These are phyloP conservation scores for Dynastes maya DNA, from an alignment of 2,888 invertebrate species.

Conservation along the genomic window DNA sequence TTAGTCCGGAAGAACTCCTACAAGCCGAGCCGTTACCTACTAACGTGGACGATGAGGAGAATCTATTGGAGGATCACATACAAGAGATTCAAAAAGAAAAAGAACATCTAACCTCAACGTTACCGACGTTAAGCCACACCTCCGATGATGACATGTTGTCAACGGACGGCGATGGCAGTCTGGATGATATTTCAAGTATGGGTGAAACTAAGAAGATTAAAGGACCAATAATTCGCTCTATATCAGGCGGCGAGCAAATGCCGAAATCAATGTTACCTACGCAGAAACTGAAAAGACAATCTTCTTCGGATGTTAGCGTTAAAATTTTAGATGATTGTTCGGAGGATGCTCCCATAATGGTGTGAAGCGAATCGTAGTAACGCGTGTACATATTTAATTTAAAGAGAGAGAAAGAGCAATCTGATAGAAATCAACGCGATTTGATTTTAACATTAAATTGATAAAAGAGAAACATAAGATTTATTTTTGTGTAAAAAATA, in stretches of 20 bases:
- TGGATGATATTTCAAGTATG: conserved; percentile 74
- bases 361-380: conserved; percentile 60
- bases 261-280: conserved; percentile 57
- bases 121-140: conserved; percentile 86
- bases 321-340: conserved; percentile 67
- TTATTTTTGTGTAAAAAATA: conserved; percentile 45
- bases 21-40: conserved; percentile 65
- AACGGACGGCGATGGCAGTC: conserved; percentile 85
- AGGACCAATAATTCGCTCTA: conserved; percentile 67
- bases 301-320: conserved; percentile 68
- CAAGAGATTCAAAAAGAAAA: conserved; percentile 88
- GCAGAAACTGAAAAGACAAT: conserved; percentile 68
- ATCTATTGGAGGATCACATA: conserved; percentile 83
- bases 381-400: conserved; percentile 40
- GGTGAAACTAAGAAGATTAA: conserved; percentile 64
- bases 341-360: conserved; percentile 70
- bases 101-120: conserved; percentile 83
- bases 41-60: conserved; percentile 79
- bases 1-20: conserved; percentile 74
- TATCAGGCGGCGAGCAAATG: conserved; percentile 65
- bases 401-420: conserved; percentile 24
- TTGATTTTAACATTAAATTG: conserved; percentile 15
- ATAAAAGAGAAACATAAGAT: conserved; percentile 26
- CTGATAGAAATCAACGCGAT: conserved; percentile 26
- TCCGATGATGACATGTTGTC: conserved; percentile 91